phyloP scores from a whole-genome alignment of 1,140 invertebrate species.

The Aphaenogaster ashmeadi region DNA sequence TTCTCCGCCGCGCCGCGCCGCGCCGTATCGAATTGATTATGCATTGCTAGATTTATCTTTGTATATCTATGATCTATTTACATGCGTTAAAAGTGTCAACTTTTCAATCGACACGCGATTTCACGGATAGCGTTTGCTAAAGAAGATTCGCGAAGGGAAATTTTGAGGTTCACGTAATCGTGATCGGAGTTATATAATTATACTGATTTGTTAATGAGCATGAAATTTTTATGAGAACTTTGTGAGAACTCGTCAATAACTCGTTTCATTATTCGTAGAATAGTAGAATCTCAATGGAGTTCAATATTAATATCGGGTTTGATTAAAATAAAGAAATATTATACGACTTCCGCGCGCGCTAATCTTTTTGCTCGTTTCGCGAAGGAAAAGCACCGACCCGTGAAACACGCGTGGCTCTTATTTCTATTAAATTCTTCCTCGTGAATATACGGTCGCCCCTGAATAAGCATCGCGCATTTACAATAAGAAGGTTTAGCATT shows the following conservation, averaged over 20 bases:
- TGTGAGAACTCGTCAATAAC: background rate
- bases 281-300: background rate
- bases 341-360: background rate
- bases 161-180: background rate
- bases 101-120: background rate
- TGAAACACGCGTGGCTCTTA: conserved; percentile 63
- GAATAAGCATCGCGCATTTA: conserved; percentile 67
- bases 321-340: conserved; percentile 37
- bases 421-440: conserved; percentile 70
- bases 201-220: background rate
- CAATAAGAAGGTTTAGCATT: conserved; percentile 71
- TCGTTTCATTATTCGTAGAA: background rate
- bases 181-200: background rate
- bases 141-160: background rate
- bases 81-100: background rate
- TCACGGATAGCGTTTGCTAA: background rate
- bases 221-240: background rate
- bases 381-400: conserved; percentile 49
- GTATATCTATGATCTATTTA: background rate
- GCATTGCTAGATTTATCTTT: background rate
- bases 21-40: conserved; percentile 29
- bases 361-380: conserved; percentile 25
- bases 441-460: conserved; percentile 63
- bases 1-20: background rate
- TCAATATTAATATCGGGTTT: background rate